Evolutionary conservation across 2,797 vertebrate genomes (phyloP).

Genomic region (Pachyuromys duprasi): DNA sequence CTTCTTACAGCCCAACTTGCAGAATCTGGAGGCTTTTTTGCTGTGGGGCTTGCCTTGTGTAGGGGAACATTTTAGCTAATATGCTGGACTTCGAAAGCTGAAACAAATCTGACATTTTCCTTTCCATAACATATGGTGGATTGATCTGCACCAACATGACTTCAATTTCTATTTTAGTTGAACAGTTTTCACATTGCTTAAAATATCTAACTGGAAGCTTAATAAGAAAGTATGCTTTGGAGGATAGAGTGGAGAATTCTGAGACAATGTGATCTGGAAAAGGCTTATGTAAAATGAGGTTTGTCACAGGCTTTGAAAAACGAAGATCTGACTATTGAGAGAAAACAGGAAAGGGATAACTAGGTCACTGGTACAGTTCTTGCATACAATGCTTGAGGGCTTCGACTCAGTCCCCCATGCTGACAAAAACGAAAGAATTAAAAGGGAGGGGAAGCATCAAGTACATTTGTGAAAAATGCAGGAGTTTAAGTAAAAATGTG

Average conservation of each 20-base stretch:
- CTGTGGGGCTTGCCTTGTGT: not conserved
- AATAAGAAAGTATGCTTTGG: slow-evolving; percentile 38
- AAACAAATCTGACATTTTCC: slow-evolving; percentile 38
- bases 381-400: not conserved
- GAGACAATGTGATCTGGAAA: not conserved
- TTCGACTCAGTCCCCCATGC: not conserved
- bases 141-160: slow-evolving; percentile 59
- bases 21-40: not conserved
- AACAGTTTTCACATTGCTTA: slow-evolving; percentile 59
- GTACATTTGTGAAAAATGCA: not conserved
- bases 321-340: not conserved
- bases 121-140: slow-evolving; percentile 58
- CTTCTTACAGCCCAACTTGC: not conserved
- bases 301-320: not conserved
- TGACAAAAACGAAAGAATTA: not conserved
- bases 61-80: slow-evolving; percentile 26
- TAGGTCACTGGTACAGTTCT: not conserved
- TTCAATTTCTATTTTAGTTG: slow-evolving; percentile 66
- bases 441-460: not conserved
- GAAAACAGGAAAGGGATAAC: not conserved
- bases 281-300: not conserved
- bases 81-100: slow-evolving; percentile 44
- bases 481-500: not conserved
- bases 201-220: slow-evolving; percentile 61
- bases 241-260: not conserved